A percentile compares a stretch with the other conserved stretches of the same genome.
Conservation (phyloP, 2,797 vertebrate species). For the Morelia viridis region DNA sequence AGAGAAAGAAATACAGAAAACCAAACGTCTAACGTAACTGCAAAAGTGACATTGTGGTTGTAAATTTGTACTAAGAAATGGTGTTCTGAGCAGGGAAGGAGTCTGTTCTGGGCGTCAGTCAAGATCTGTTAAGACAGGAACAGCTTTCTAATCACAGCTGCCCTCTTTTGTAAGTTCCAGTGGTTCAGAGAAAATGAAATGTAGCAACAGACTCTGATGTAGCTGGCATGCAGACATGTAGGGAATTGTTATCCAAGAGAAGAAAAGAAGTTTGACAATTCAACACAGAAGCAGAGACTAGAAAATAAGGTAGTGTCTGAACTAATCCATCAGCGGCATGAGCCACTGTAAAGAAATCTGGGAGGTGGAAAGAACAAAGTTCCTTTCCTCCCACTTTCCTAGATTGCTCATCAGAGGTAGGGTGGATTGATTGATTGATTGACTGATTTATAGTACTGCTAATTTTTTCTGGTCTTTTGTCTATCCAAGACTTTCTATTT, state of each 20-base stretch:
- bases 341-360: neutral
- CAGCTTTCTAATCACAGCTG: neutral
- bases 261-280: neutral
- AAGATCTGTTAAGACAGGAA: neutral
- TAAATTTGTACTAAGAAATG: neutral
- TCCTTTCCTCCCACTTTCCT: neutral
- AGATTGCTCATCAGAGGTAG: neutral
- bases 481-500: neutral
- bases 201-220: neutral
- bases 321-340: neutral
- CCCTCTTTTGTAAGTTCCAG: neutral
- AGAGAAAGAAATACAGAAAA: neutral
- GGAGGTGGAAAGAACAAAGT: neutral
- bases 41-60: neutral
- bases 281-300: neutral
- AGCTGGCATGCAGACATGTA: neutral
- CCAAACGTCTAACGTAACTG: neutral
- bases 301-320: neutral
- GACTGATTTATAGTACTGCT: neutral
- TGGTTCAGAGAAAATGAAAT: neutral
- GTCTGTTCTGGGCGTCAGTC: neutral
- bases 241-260: neutral
- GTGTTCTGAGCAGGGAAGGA: neutral
- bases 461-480: neutral
- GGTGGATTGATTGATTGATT: neutral